Evolutionary conservation across 2,113 vertebrate species (phyloP), one percentile per base, ranked within the genome.

Genomic region (Neofelis nebulosa): DNA sequence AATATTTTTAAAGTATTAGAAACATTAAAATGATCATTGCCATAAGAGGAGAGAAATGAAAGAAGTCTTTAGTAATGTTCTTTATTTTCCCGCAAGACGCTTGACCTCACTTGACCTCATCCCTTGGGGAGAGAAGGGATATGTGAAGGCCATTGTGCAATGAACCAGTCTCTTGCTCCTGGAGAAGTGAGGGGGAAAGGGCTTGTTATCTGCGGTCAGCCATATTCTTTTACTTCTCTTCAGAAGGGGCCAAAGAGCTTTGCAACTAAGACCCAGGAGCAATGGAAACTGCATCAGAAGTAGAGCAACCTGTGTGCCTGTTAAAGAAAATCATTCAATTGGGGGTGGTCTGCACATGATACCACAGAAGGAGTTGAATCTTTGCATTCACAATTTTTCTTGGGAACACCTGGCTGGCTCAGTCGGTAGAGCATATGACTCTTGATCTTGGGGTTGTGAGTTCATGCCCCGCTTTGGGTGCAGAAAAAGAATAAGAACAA

Each of bases 1-100:
- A 57, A 66, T 45, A 73, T 55, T 96, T 95, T 95, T 52, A 85
- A 92, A 92, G 19, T 48, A 80, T 61, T 50, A 88, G 76, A 74
- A 93, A 86, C 96, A 68, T 36, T n/a, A 68, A 87, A 68, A 63
- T 38, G 16, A 50, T 45, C 33, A 57, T 48, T 79, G 69, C 29
- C 11, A 41, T n/a, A 19, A 23, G 23, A 25, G 63, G 23, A 61
- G 31, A 86, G 61, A 91, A 38, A 31, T 74, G 45, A 66, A 84
- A 69, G 6, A 52, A 52, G 66, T 5, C 29, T 29, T 89, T 41
- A 63, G 31, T 41, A 21, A 13, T 52, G 41, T 16, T 38, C 57
- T 82, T 91, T 7, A 76, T 73, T 69, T 19, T n/a, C 3, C 27
- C 11, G 10, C 57, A 45, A 8, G 21, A 96, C 27, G 3, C 81